Base-by-base conservation (phyloP, 1,140 invertebrate species). In the Bradynema listronoti region DNA sequence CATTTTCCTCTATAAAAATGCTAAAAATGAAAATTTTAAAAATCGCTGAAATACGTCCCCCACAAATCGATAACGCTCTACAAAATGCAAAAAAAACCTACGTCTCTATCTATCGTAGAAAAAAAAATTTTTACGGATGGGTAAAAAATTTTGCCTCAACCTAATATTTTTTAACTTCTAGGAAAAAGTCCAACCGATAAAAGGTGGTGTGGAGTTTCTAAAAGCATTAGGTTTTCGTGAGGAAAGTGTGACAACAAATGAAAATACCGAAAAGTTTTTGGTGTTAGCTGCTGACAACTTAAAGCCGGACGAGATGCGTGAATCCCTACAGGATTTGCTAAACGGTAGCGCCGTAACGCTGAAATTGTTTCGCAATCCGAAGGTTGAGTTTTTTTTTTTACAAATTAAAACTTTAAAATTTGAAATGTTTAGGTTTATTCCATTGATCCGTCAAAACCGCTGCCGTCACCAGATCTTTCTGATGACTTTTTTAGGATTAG, bases 291-390 rank as follows among this genome's bases (percentile, higher is more conserved):
- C 19, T 24, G 50, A 61, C 5, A 45, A 47, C 25, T 3, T 25
- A 2, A 42, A 47, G 16, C 4, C 29, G 30, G 3, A 25, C 27
- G 27, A 19, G 9, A 19, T 62, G 1, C 14, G 57, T n/a, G 63
- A 61, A 19, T 32, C 63, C 6, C 27, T 67, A 19, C 19, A 9
- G 32, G 25, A 50, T 14, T 47, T 62, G 6, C 61, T 56, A 42
- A 56, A 24, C 27, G 60, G 60, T 4, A 25, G 11, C n/a, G 14
- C 45, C 0, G 27, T 67, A 5, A 27, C 60, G 25, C 22, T 62
- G 11, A 69, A 70, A 49, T 32, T 67, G 19, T 71, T 39, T 34
- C 33, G 65, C 7, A 68, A 67, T 52, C 61, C 65, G 11, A 72
- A 67, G 52, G 65, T 67, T 29, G 1, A 25, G 14, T 11, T n/a